Evolutionary conservation across 2,888 invertebrate genomes (phyloP), one percentile per base, ranked within the genome.

Genomic region (Sarcophaga carnaria): DNA sequence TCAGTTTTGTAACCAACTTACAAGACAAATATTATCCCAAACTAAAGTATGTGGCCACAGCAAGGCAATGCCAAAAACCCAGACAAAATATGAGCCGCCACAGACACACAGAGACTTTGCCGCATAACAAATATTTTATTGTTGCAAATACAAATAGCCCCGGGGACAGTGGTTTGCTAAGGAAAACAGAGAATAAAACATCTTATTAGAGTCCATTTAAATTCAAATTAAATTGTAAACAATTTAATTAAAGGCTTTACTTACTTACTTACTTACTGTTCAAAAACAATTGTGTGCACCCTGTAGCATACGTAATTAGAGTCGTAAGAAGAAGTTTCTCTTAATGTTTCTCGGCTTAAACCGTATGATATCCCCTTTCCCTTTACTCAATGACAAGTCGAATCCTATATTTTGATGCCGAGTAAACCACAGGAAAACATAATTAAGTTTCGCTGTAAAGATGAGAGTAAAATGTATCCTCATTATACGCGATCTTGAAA

Each of bases 1-100:
- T 37, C 47, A 27, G n/a, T 62, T 49, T 45, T 25, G 14, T 37
- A 76, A 69, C 54, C 76, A 80, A 74, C 67, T 74, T 67, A 83
- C 69, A 59, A 75, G 63, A 79, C 79, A 69, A 79, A 75, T 69
- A 64, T 75, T 83, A 80, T 84, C 80, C 75, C 25, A 66, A n/a
- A 66, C 22, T 69, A 20, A 20, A 25, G 49, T 49, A 71, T 70
- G 64, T 75, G 75, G 25, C 66, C 75, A 80, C 64, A 75, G 79
- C 49, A 80, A 76, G 5, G 17, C 17, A 54, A 37, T 37, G 37
- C 37, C 54, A 70, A 49, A 70, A 84, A 49, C 25, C 74, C 60
- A 75, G 37, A 74, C 59, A 25, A 79, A 75, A 75, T 69, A 75
- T 84, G 64, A 60, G 12, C 47, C 47, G 12, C 47, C 47, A 66